phyloP scores from a whole-genome alignment of 2,797 vertebrate species.

The Vespertilio murinus region DNA sequence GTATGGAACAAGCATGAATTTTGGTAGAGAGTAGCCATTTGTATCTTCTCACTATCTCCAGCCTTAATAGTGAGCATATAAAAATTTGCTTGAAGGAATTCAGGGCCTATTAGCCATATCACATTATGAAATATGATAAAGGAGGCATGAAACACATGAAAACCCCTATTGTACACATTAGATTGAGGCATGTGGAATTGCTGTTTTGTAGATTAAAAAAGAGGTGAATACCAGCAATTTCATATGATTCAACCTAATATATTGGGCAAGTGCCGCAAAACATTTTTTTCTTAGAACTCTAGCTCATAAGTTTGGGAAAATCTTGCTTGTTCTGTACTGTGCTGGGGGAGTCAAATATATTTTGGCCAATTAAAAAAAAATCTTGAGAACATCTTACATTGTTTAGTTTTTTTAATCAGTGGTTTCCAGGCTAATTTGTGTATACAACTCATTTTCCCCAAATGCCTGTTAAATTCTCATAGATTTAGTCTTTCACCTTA shows the following conservation, averaged over 20 bases:
- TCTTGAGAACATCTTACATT: slow-evolving; percentile 11
- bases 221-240: neutral
- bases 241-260: slow-evolving; percentile 22
- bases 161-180: neutral
- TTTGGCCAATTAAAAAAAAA: slow-evolving; percentile 5
- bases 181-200: neutral
- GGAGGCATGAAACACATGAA: neutral
- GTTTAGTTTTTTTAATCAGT: slow-evolving; percentile 63
- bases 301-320: slow-evolving; percentile 31
- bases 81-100: neutral
- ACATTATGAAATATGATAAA: neutral
- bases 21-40: neutral
- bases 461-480: neutral
- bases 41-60: neutral
- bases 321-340: neutral
- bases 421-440: slow-evolving; percentile 52
- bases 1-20: neutral
- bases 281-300: slow-evolving; percentile 48
- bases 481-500: neutral
- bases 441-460: neutral
- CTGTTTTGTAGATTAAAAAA: slow-evolving; percentile 25
- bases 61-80: neutral
- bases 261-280: slow-evolving; percentile 26
- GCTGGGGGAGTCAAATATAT: neutral
- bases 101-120: neutral